phyloP scores from a whole-genome alignment of 2,888 invertebrate genomes.

The Teleiodes luculella region DNA sequence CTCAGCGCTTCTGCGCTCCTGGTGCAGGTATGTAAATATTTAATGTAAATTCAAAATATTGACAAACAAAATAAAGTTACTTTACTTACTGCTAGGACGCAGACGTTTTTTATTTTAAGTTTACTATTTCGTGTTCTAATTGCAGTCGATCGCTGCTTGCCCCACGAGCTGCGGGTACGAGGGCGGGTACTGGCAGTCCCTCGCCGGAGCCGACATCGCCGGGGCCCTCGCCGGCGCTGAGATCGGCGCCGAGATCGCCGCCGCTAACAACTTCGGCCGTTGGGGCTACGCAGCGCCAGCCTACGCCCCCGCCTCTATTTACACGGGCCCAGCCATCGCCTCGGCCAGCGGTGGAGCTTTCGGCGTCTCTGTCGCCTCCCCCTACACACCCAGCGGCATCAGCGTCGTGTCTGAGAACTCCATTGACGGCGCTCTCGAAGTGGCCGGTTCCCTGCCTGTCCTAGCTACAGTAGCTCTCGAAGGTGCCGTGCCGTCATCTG shows the following conservation, averaged over 20 bases:
- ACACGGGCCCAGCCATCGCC: slow-evolving; percentile 12
- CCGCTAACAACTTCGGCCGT: slow-evolving; percentile 10
- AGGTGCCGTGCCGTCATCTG: slow-evolving; percentile 30
- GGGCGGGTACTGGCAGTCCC: not conserved
- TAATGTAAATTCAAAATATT: not conserved
- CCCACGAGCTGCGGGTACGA: not conserved
- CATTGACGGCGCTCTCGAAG: slow-evolving; percentile 33
- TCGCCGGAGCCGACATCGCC: not conserved
- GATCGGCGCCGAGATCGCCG: not conserved
- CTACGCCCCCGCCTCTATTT: not conserved
- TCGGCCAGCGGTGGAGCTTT: slow-evolving; percentile 27
- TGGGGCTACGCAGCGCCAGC: slow-evolving; percentile 10
- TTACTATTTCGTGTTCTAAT: too few species aligned
- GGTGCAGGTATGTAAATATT: slow-evolving; percentile 17
- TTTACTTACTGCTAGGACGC: too few species aligned
- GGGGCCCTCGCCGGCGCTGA: slow-evolving; percentile 13
- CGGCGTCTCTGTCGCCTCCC: slow-evolving; percentile 29
- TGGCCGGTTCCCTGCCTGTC: slow-evolving; percentile 34
- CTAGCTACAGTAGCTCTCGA: slow-evolving; percentile 32
- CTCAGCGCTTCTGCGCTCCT: slow-evolving; percentile 23
- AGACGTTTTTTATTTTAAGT: too few species aligned
- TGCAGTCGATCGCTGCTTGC: not conserved
- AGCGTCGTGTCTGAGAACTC: slow-evolving; percentile 37
- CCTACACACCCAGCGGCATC: slow-evolving; percentile 31
- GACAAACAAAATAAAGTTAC: too few species aligned